Base-by-base conservation (phyloP, 2,888 invertebrate species). In the Andrena praecox region DNA sequence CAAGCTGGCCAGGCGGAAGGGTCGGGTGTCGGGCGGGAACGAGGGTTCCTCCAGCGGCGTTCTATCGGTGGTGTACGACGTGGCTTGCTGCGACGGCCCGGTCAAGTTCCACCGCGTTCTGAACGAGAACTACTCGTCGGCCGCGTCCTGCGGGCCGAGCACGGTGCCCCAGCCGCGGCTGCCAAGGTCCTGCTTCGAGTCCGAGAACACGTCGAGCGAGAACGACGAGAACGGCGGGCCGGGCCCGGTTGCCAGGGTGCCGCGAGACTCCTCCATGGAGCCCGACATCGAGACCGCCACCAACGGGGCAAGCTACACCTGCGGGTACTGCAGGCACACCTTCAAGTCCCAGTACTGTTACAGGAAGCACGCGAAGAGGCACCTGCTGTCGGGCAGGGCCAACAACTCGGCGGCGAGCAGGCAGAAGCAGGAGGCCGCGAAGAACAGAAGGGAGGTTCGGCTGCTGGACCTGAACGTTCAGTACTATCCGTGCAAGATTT, bases 31-130 rank as follows among this genome's bases (percentile, higher is more conserved):
- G 33, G 76, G 8, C 59, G 66, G 62, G 1, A 84, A 77, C 68
- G 89, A 83, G 50, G 6, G 73, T n/a, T 64, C 84, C 0, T 72
- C 84, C n/a, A 77, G 84, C 27, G 87, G 86, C 0, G 74, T 88
- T 29, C 31, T 87, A 1, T 88, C 89, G 2, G 96, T 97, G 0
- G 96, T 98, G 1, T 94, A 97, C 80, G 98, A 98, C 93, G 96
- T 98, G n/a, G 98, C 98, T 0, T 98, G 97, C 84, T 98, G 98
- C 94, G 98, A 98, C 93, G 98, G 98, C 0, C 98, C 98, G 0
- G 98, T 98, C 0, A 95, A 97, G 33, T 97, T 98, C 94, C 97
- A 97, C 89, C 95, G 98, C 1, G 97, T 98, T 2, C 94, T 98
- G 2, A 98, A 98, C 94, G 96, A 96, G 68, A 97, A 97, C 78